These are phyloP conservation scores for Sinhomidia bicolor DNA, from an alignment of 2,888 invertebrate genomes.

Conservation along the genomic window DNA sequence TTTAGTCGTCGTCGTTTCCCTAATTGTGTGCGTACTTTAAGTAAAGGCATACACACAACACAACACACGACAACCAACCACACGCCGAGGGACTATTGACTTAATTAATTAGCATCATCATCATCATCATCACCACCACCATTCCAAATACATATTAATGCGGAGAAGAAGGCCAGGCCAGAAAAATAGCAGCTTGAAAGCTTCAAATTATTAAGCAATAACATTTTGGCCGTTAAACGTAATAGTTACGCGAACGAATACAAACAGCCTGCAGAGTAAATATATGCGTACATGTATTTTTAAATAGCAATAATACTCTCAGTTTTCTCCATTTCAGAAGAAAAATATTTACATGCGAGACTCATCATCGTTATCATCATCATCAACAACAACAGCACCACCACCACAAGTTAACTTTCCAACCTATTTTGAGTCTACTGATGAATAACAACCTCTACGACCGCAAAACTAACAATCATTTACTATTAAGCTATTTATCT, in stretches of 20 bases:
- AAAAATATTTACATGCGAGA: constrained; percentile 4
- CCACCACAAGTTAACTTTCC: not conserved
- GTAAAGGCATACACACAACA: not conserved
- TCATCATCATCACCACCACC: constrained; percentile 46
- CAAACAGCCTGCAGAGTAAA: too few species aligned
- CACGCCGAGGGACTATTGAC: constrained; percentile 66
- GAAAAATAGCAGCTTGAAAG: not conserved
- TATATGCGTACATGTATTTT: too few species aligned
- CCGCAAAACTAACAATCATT: too few species aligned
- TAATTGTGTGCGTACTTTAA: not conserved
- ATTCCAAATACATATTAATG: constrained; percentile 19
- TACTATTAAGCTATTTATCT: too few species aligned
- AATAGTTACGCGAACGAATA: not conserved
- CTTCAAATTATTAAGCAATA: not conserved
- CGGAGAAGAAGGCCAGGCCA: not conserved
- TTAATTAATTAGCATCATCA: constrained; percentile 70
- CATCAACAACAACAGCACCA: too few species aligned
- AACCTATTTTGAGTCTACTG: too few species aligned
- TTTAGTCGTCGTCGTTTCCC: not conserved
- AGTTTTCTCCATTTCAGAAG: not conserved
- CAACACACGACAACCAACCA: constrained; percentile 39
- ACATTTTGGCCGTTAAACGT: not conserved
- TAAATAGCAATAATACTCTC: too few species aligned
- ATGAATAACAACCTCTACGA: too few species aligned
- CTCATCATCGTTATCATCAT: not conserved